phyloP scores from a whole-genome alignment of 2,797 vertebrate species.

The Menidia menidia region DNA sequence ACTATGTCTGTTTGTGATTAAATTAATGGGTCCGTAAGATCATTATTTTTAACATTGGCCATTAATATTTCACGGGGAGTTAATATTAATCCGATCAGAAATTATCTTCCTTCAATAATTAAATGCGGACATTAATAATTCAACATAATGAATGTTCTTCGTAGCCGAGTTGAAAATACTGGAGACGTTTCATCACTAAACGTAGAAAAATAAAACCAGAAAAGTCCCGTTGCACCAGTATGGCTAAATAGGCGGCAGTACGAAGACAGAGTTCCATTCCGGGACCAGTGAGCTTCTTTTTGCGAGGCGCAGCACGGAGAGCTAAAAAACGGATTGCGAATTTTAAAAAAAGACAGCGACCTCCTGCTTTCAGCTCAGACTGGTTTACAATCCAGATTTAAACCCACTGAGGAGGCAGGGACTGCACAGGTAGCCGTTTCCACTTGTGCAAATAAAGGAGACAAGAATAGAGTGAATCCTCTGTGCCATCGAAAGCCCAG shows the following conservation, averaged over 20 bases:
- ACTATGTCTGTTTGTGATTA: constrained; percentile 74
- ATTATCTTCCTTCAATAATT: constrained; percentile 85
- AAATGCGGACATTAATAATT: constrained; percentile 81
- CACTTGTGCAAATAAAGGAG: constrained; percentile 34
- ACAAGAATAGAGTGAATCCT: constrained; percentile 37
- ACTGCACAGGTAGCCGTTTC: constrained; percentile 29
- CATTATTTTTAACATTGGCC: constrained; percentile 68
- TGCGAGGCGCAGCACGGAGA: background rate
- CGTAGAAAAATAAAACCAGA: constrained; percentile 45
- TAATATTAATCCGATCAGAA: constrained; percentile 87
- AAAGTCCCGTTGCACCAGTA: constrained; percentile 18
- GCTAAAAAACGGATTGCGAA: background rate
- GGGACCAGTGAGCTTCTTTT: background rate
- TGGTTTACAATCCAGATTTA: constrained; percentile 34
- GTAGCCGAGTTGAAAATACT: constrained; percentile 48
- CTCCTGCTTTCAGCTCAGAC: constrained; percentile 28
- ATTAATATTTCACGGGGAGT: constrained; percentile 82
- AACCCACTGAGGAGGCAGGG: constrained; percentile 17
- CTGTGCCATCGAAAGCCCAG: constrained; percentile 11
- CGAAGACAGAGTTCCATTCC: background rate
- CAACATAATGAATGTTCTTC: constrained; percentile 77
- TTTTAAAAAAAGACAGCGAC: constrained; percentile 8
- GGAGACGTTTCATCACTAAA: constrained; percentile 51
- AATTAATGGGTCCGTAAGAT: constrained; percentile 74
- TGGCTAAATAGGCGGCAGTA: constrained; percentile 24